A percentile compares a stretch with the other conserved stretches of the same genome.
These are phyloP conservation scores for Euura lappo DNA, from an alignment of 1,140 invertebrate genomes.

Conservation along the genomic window DNA sequence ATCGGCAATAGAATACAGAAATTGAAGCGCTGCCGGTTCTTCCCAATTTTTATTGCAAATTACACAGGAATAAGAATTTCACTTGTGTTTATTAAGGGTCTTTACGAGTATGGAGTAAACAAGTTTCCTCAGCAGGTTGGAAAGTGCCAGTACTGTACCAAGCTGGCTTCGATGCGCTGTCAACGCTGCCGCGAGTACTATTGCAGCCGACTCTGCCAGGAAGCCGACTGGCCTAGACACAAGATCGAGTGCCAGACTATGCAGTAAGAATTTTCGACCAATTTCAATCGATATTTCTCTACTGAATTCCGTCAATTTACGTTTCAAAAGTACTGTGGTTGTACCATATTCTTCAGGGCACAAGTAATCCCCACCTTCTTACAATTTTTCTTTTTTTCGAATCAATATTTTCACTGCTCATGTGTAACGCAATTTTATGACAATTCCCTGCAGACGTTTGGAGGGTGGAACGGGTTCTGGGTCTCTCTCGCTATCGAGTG, in stretches of 20 bases:
- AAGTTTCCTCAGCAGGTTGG: conserved; percentile 24
- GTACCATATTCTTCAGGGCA: no score
- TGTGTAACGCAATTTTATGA: neutral
- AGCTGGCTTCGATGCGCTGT: conserved; percentile 36
- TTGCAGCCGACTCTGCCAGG: conserved; percentile 45
- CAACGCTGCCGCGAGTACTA: conserved; percentile 43
- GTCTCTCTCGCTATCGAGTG: neutral
- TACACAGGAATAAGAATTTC: no score
- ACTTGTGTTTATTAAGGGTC: conserved; percentile 28
- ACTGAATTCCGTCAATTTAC: no score
- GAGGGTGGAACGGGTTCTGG: neutral
- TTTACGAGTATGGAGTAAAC: conserved; percentile 42
- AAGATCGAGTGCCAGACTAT: conserved; percentile 40
- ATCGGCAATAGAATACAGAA: no score
- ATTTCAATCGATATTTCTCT: neutral
- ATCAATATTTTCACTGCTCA: neutral
- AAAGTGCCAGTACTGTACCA: conserved; percentile 39
- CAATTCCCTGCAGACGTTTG: neutral
- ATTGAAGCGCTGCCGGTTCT: no score
- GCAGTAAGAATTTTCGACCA: conserved; percentile 33
- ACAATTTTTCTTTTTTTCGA: neutral
- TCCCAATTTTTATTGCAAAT: no score
- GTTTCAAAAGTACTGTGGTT: no score
- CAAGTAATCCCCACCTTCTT: no score
- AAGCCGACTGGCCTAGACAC: conserved; percentile 45